A percentile compares a stretch with the other conserved stretches of the same genome.
Conservation (phyloP, 2,797 vertebrate genomes). For the Sebastolobus alascanus region DNA sequence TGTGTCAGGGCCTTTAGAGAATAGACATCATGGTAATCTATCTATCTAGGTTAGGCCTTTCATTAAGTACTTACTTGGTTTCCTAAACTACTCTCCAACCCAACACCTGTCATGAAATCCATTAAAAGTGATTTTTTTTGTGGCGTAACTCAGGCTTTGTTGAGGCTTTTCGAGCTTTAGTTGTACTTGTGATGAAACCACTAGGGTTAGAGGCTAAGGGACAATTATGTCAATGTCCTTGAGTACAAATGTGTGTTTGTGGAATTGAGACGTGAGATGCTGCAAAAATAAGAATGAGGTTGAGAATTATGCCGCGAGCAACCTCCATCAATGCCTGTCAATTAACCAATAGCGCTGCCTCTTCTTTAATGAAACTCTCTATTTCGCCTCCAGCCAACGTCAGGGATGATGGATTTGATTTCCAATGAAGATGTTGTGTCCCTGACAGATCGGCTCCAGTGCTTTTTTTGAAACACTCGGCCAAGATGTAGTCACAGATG, state of each 20-base stretch:
- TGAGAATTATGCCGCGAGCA: conserved; percentile 36
- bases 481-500: conserved; percentile 55
- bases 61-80: no score
- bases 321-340: conserved; percentile 64
- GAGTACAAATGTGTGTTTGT: not conserved
- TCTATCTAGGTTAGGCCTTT: no score
- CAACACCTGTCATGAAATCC: no score
- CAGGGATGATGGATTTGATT: conserved; percentile 63
- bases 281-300: conserved; percentile 21
- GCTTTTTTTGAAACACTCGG: conserved; percentile 14
- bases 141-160: no score
- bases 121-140: no score
- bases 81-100: no score
- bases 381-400: conserved; percentile 43
- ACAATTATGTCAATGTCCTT: not conserved
- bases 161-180: no score
- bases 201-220: not conserved
- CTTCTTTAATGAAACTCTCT: conserved; percentile 58
- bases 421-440: conserved; percentile 46
- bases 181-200: not conserved
- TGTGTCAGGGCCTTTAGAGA: no score
- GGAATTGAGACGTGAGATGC: conserved; percentile 4
- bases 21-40: no score
- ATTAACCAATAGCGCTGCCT: conserved; percentile 51
- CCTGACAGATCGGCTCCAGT: conserved; percentile 28